Evolutionary conservation across 2,113 vertebrate species (phyloP).

Genomic region (Odocoileus hemionus): DNA sequence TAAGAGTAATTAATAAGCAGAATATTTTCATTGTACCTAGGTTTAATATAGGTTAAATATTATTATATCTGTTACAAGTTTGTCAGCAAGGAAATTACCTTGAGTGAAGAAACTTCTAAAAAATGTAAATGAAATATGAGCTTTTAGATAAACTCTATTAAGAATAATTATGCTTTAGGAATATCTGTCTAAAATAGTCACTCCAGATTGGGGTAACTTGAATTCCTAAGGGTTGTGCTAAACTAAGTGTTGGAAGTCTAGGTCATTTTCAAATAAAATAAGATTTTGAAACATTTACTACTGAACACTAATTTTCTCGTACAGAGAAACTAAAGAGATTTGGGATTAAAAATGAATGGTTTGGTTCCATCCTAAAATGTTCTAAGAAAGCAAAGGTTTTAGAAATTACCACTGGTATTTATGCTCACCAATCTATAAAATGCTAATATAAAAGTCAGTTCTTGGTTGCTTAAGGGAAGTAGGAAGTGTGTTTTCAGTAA

Average conservation of each 20-base stretch:
- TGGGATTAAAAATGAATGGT: neutral
- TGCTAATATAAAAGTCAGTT: neutral
- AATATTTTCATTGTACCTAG: neutral
- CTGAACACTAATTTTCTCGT: neutral
- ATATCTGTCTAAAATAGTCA: neutral
- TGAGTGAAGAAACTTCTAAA: neutral
- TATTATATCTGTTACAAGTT: neutral
- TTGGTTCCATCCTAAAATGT: neutral
- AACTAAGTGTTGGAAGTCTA: neutral
- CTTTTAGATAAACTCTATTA: neutral
- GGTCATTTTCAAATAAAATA: neutral
- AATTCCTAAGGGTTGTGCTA: neutral
- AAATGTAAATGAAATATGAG: neutral
- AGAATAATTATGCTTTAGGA: neutral
- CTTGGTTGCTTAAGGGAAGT: neutral
- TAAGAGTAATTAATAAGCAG: neutral
- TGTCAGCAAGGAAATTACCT: neutral
- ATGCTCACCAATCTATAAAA: neutral
- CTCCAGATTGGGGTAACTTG: neutral
- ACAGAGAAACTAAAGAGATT: neutral
- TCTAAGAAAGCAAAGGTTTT: neutral
- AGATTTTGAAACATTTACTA: neutral
- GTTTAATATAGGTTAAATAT: neutral
- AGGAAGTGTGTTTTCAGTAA: neutral
- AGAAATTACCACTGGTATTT: neutral